Evolutionary conservation across 2,888 invertebrate genomes (phyloP).

Genomic region (Phengaris arion): DNA sequence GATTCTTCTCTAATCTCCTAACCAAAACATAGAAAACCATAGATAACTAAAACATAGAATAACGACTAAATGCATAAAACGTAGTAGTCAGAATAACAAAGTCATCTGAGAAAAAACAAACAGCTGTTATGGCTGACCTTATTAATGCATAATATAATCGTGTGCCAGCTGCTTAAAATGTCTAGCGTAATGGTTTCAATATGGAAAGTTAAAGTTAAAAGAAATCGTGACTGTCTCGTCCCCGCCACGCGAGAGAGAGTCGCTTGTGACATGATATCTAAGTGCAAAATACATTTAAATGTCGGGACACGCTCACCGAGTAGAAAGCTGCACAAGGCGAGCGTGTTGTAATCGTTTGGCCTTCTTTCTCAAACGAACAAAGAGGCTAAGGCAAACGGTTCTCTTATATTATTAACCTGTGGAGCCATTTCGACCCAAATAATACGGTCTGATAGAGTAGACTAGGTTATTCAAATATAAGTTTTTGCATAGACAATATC

Average conservation of each 20-base stretch:
- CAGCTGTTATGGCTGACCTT: conserved; percentile 61
- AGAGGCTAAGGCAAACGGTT: conserved; percentile 67
- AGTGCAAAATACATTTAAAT: conserved; percentile 76
- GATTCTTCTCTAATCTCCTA: conserved; percentile 41
- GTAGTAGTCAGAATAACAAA: not conserved
- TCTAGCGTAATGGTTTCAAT: conserved; percentile 38
- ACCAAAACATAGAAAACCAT: not conserved
- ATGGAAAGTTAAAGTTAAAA: conserved; percentile 63
- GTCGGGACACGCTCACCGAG: conserved; percentile 73
- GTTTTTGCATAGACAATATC: conserved; percentile 52
- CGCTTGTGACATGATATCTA: conserved; percentile 62
- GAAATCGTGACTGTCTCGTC: conserved; percentile 72
- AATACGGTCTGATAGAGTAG: conserved; percentile 60
- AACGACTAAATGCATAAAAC: not conserved
- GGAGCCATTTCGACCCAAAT: conserved; percentile 65
- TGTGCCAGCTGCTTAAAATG: conserved; percentile 50
- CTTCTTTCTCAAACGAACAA: conserved; percentile 74
- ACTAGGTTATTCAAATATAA: conserved; percentile 34
- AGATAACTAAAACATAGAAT: not conserved
- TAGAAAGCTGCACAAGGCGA: conserved; percentile 78
- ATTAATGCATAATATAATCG: conserved; percentile 53
- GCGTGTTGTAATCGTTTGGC: conserved; percentile 73
- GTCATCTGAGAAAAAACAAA: conserved; percentile 38
- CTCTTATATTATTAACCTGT: conserved; percentile 57
- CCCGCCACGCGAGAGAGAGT: conserved; percentile 69